phyloP scores from a whole-genome alignment of 2,797 vertebrate genomes.

The Staurois parvus region DNA sequence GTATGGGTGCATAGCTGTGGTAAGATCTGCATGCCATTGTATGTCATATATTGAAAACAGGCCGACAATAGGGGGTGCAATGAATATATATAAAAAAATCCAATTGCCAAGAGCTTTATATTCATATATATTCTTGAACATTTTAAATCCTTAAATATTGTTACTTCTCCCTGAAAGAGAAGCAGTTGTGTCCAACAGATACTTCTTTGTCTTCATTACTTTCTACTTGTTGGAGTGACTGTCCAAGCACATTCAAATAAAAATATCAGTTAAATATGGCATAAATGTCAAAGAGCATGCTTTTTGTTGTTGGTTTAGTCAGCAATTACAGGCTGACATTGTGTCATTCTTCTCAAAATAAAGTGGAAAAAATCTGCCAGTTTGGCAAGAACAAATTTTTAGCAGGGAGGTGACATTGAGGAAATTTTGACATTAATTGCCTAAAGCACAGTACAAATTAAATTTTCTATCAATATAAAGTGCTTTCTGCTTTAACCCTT shows the following conservation, averaged over 20 bases:
- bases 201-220: background rate
- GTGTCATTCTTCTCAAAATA: conserved; percentile 28
- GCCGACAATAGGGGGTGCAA: background rate
- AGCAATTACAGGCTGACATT: conserved; percentile 49
- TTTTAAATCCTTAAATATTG: background rate
- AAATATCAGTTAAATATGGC: conserved; percentile 27
- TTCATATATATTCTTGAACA: background rate
- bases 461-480: conserved; percentile 51
- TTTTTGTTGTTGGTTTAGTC: conserved; percentile 12
- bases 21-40: background rate
- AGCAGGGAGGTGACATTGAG: conserved; percentile 53
- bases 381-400: conserved; percentile 46
- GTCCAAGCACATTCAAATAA: background rate
- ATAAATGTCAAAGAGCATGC: conserved; percentile 32
- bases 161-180: background rate
- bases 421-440: conserved; percentile 47
- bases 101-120: background rate
- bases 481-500: conserved; percentile 28
- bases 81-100: background rate
- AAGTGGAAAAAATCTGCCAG: conserved; percentile 41
- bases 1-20: background rate
- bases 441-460: conserved; percentile 44
- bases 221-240: background rate
- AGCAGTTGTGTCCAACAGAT: background rate
- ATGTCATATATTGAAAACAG: background rate